Conservation (phyloP, 2,797 vertebrate species). For the Semotilus atromaculatus region DNA sequence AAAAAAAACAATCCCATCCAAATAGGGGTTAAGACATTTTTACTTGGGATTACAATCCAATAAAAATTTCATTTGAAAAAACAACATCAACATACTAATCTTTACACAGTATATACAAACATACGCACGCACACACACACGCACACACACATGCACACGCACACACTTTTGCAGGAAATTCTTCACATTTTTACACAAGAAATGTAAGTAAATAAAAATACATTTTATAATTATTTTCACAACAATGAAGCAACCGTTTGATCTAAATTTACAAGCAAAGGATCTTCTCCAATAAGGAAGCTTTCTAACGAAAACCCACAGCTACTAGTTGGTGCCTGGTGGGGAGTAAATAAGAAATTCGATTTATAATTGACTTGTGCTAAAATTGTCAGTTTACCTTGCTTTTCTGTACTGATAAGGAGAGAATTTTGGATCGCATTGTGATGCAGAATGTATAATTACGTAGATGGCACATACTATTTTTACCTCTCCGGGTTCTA, state of each 20-base stretch:
- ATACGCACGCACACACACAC: too few species aligned
- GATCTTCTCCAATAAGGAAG: not conserved
- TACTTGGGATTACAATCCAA: conserved; percentile 2
- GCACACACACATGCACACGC: too few species aligned
- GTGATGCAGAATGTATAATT: conserved; percentile 51
- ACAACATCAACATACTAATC: not conserved
- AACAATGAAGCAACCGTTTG: not conserved
- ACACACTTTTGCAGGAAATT: too few species aligned
- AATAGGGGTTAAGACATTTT: not conserved
- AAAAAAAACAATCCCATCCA: not conserved
- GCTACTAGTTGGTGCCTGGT: not conserved
- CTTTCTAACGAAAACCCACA: not conserved
- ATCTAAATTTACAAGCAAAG: conserved; percentile 1
- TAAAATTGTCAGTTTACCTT: not conserved
- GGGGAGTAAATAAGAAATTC: not conserved
- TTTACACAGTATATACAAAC: too few species aligned
- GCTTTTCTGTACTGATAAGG: not conserved
- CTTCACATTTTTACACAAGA: too few species aligned
- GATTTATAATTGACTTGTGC: conserved; percentile 7
- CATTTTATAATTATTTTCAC: not conserved
- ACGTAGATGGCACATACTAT: conserved; percentile 51
- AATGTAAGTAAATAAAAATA: too few species aligned
- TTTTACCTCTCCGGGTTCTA: conserved; percentile 49
- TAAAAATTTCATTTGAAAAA: not conserved
- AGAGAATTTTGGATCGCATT: conserved; percentile 39